Percentiles rank a stretch among this genome's conserved stretches.
Evolutionary conservation across 2,797 vertebrate genomes (phyloP).

Genomic region (Cyprinodon diabolis): DNA sequence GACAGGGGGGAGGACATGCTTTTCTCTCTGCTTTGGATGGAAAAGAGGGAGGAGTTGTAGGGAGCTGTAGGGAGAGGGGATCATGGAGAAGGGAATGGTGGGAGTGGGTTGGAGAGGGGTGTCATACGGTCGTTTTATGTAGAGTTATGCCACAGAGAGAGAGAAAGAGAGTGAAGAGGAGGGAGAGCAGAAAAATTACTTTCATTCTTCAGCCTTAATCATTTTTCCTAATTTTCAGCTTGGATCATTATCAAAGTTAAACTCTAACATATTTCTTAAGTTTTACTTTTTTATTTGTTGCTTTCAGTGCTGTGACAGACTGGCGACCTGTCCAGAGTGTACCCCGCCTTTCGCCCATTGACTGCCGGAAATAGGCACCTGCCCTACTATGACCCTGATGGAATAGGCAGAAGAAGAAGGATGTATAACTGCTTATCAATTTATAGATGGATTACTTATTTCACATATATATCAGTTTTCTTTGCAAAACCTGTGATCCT

Average conservation of each 20-base stretch:
- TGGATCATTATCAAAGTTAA: not conserved
- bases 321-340: no score
- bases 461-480: not conserved
- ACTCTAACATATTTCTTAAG: not conserved
- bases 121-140: constrained; percentile 44
- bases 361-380: no score
- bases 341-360: no score
- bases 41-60: constrained; percentile 63
- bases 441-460: not conserved
- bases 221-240: constrained; percentile 16
- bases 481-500: not conserved
- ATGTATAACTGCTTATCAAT: no score
- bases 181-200: constrained; percentile 33
- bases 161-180: not conserved
- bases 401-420: no score
- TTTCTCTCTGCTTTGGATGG: constrained; percentile 53
- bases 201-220: constrained; percentile 33
- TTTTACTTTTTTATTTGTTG: not conserved
- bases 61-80: constrained; percentile 40
- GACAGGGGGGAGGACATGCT: not conserved
- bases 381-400: no score
- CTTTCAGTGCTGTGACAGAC: no score
- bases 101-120: constrained; percentile 32
- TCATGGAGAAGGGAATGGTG: constrained; percentile 14
- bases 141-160: constrained; percentile 39